Percentiles rank a stretch among this genome's conserved stretches.
Evolutionary conservation across 2,797 vertebrate genomes (phyloP).

Genomic region (Poeciliopsis gracilis): DNA sequence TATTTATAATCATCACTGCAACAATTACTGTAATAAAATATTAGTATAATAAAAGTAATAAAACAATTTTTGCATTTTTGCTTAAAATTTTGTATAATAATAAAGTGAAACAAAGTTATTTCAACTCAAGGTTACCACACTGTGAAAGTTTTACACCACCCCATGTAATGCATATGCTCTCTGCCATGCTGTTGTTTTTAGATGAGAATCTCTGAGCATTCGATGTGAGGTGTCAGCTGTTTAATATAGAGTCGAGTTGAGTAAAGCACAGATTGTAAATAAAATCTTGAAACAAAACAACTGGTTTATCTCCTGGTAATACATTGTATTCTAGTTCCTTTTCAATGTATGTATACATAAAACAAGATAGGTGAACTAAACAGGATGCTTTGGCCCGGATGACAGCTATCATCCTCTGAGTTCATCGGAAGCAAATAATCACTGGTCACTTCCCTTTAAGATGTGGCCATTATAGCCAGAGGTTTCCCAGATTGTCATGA

Average conservation of each 20-base stretch:
- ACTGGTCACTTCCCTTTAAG: slow-evolving; percentile 5
- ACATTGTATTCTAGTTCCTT: neutral
- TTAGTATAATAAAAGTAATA: neutral
- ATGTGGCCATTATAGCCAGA: neutral
- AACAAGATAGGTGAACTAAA: neutral
- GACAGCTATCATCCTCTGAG: neutral
- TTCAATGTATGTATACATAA: neutral
- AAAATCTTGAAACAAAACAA: neutral
- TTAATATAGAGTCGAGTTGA: neutral
- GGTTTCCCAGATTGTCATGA: slow-evolving; percentile 7
- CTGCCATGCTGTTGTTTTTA: neutral
- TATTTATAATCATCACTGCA: neutral
- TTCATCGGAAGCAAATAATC: neutral
- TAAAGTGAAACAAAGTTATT: neutral
- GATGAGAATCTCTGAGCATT: neutral
- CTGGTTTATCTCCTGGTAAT: neutral
- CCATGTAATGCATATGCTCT: neutral
- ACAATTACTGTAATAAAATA: neutral
- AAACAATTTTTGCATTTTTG: neutral
- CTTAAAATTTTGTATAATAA: neutral
- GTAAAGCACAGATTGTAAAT: neutral
- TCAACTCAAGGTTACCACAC: neutral
- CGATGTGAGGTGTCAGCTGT: neutral
- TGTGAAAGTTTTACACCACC: neutral
- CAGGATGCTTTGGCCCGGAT: slow-evolving; percentile 7